Evolutionary conservation across 2,888 invertebrate genomes (phyloP).

Genomic region (Hyles lineata): DNA sequence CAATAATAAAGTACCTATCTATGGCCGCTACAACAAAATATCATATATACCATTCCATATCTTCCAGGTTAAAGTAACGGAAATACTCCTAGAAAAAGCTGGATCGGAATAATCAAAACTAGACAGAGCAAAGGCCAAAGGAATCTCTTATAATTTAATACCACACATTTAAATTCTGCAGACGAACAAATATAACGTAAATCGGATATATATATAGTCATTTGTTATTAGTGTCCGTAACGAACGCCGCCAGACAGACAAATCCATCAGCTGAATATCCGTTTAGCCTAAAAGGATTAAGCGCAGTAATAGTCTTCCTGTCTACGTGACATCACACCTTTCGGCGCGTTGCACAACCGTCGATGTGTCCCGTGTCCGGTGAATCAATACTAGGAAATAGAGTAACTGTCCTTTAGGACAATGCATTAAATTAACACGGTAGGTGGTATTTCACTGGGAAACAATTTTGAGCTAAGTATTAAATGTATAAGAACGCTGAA

Average conservation of each 20-base stretch:
- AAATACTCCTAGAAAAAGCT: no score
- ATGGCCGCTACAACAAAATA: no score
- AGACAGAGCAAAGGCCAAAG: no score
- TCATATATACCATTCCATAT: no score
- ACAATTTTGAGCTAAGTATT: no score
- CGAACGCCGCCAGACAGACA: slow-evolving; percentile 55
- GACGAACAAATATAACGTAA: no score
- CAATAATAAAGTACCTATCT: no score
- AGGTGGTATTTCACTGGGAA: neutral
- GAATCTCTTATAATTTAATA: no score
- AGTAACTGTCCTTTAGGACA: neutral
- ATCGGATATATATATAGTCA: neutral
- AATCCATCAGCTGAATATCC: slow-evolving; percentile 68
- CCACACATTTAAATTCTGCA: no score
- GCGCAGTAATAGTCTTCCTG: slow-evolving; percentile 66
- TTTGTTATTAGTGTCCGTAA: slow-evolving; percentile 1
- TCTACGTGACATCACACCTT: slow-evolving; percentile 49
- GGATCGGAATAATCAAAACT: no score
- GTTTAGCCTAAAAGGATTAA: slow-evolving; percentile 76
- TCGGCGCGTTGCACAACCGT: slow-evolving; percentile 9
- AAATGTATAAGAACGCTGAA: no score
- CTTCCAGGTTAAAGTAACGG: no score
- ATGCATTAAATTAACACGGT: neutral
- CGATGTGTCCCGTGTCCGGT: slow-evolving; percentile 48
- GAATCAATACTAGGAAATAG: slow-evolving; percentile 38